Percentiles rank a stretch among this genome's conserved stretches.
Evolutionary conservation across 1,140 invertebrate species (phyloP).

Genomic region (Lerema accius): DNA sequence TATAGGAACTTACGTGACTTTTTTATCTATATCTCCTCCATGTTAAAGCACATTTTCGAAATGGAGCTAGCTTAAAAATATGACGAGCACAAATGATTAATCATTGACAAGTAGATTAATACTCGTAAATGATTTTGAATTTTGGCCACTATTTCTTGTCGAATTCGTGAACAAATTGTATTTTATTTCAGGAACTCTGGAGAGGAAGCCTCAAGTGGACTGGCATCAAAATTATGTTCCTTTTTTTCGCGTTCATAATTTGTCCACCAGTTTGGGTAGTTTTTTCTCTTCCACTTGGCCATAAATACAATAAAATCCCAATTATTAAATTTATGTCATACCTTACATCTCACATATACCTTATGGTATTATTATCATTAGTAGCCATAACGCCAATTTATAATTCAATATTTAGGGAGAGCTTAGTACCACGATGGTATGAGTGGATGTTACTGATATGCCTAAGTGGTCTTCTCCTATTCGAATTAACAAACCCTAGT

Average conservation of each 20-base stretch:
- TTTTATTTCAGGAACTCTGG: constrained; percentile 94
- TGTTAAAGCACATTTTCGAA: too few species aligned
- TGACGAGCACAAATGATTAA: too few species aligned
- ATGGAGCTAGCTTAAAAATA: too few species aligned
- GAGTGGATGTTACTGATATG: constrained; percentile 98
- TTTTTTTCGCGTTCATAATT: constrained; percentile 95
- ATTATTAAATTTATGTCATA: constrained; percentile 99
- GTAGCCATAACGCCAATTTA: constrained; percentile 96
- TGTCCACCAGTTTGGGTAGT: constrained; percentile 98
- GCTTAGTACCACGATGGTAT: constrained; percentile 93
- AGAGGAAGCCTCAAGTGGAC: constrained; percentile 97
- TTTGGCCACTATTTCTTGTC: too few species aligned
- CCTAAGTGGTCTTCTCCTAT: constrained; percentile 97
- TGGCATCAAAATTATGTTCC: constrained; percentile 95
- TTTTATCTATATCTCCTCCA: too few species aligned
- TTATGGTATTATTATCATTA: constrained; percentile 95
- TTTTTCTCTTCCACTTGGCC: constrained; percentile 97
- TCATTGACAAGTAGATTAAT: too few species aligned
- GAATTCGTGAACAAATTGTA: neutral
- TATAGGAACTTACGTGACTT: constrained; percentile 13
- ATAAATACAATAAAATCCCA: constrained; percentile 97
- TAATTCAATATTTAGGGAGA: constrained; percentile 88
- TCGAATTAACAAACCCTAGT: constrained; percentile 98
- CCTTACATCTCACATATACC: constrained; percentile 98
- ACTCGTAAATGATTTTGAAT: too few species aligned